Evolutionary conservation across 2,113 vertebrate species (phyloP), one percentile per base, ranked within the genome.

Genomic region (Bambusicola thoracicus): DNA sequence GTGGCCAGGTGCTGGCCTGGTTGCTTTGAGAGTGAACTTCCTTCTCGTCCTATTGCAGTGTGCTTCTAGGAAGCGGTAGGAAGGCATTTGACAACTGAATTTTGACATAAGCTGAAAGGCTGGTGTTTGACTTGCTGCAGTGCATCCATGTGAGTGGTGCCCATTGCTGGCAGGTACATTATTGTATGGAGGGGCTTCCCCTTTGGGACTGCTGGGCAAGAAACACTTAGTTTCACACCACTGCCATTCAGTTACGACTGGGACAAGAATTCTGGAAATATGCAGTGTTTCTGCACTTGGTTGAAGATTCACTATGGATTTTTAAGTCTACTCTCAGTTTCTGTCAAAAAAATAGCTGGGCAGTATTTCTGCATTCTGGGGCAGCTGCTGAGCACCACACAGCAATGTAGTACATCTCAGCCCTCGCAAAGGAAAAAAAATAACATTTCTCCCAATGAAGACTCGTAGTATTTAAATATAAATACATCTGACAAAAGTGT

Each of bases 221-320:
- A 20, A 49, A 9, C 0, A 0, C 18, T 66, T 8, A 1, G 5
- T 93, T 91, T 87, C 68, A 72, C 68, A 55, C 78, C 46, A 11
- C 55, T 32, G 2, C 59, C 40, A 65, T 68, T 72, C 65, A 78
- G 18, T 73, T 10, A 11, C 6, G 38, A 20, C 58, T 24, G 27
- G 41, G 17, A 27, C 67, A 38, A 67, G 30, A 85, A 70, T 58
- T 46, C 55, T 65, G 76, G 56, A 87, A 80, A 77, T 41, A 17
- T 0, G 0, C 1, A 3, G 6, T 44, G 46, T 21, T 81, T 5
- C 43, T 65, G 34, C 0, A 8, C 53, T 63, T 2, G 1, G 21
- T 43, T 89, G 7, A 13, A 4, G 70, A 13, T 74, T 9, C 2
- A 0, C 55, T 48, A 69, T 1, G 3, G 40, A 22, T 69, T 48